phyloP scores from a whole-genome alignment of 2,888 invertebrate genomes.

The Philaethria dido region DNA sequence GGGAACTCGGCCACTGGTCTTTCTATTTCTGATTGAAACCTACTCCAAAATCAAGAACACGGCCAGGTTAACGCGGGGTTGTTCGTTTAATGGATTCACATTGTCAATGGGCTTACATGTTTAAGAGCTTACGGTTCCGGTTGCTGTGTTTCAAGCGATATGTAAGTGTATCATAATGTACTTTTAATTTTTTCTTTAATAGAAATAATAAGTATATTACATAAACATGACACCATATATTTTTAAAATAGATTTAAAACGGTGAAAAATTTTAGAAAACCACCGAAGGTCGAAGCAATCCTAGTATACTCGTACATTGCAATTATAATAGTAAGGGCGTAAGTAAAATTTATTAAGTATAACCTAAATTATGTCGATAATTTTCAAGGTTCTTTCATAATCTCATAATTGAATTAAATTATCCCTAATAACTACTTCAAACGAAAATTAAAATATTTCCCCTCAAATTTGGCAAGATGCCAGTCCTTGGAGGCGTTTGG shows the following conservation, averaged over 20 bases:
- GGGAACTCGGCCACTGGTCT: slow-evolving; percentile 70
- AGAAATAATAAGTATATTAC: too few relatives aligned
- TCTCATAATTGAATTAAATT: slow-evolving; percentile 35
- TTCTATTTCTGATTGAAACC: slow-evolving; percentile 72
- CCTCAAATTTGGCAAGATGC: slow-evolving; percentile 39
- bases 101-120: slow-evolving; percentile 59
- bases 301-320: too few relatives aligned
- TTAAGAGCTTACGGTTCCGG: slow-evolving; percentile 50
- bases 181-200: background rate
- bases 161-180: slow-evolving; percentile 46
- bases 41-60: slow-evolving; percentile 68
- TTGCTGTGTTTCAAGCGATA: slow-evolving; percentile 46
- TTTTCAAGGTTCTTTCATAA: slow-evolving; percentile 31
- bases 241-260: too few relatives aligned
- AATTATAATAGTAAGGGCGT: too few relatives aligned
- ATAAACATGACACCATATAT: too few relatives aligned
- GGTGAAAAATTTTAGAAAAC: too few relatives aligned
- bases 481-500: slow-evolving; percentile 37
- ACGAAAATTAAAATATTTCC: slow-evolving; percentile 42
- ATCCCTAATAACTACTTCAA: slow-evolving; percentile 33
- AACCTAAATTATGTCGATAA: background rate
- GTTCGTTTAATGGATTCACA: slow-evolving; percentile 57
- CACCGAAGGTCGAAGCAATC: too few relatives aligned
- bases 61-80: slow-evolving; percentile 59
- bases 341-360: background rate